Evolutionary conservation across 2,797 vertebrate genomes (phyloP).

Genomic region (Bufotes viridis): DNA sequence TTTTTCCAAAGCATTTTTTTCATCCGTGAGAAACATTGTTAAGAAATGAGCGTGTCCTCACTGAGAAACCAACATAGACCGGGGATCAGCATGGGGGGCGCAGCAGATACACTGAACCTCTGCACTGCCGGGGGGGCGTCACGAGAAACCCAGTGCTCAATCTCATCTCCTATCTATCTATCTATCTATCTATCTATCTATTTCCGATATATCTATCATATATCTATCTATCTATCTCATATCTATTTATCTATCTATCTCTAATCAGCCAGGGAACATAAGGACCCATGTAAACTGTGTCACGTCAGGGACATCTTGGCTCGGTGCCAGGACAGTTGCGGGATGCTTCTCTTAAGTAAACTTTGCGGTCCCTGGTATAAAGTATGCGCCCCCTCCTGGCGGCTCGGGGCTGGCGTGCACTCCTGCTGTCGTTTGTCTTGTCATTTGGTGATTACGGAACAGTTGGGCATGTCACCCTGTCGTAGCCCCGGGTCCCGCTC

Average conservation of each 20-base stretch:
- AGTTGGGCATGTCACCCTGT: conserved; percentile 32
- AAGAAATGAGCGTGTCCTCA: conserved; percentile 21
- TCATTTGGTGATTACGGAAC: conserved; percentile 22
- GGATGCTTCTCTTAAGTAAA: conserved; percentile 16
- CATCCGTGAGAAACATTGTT: conserved; percentile 45
- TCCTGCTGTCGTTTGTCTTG: conserved; percentile 15
- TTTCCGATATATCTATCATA: too few species aligned
- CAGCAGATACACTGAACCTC: not conserved
- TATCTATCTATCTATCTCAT: too few species aligned
- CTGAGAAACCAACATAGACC: not conserved
- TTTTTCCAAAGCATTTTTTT: conserved; percentile 13
- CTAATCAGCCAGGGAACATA: not conserved
- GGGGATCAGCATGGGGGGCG: not conserved
- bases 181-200: too few species aligned
- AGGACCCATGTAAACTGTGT: not conserved
- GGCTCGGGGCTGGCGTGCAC: not conserved
- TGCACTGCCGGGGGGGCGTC: too few species aligned
- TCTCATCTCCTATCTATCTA: too few species aligned
- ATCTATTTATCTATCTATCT: too few species aligned
- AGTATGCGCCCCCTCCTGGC: not conserved
- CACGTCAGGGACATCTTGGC: not conserved
- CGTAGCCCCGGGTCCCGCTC: not conserved
- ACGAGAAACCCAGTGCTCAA: too few species aligned
- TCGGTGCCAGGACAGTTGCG: not conserved
- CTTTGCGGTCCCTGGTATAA: not conserved